Percentiles rank a stretch among this genome's conserved stretches.
Evolutionary conservation across 2,797 vertebrate genomes (phyloP).

Genomic region (Hemitrygon akajei): DNA sequence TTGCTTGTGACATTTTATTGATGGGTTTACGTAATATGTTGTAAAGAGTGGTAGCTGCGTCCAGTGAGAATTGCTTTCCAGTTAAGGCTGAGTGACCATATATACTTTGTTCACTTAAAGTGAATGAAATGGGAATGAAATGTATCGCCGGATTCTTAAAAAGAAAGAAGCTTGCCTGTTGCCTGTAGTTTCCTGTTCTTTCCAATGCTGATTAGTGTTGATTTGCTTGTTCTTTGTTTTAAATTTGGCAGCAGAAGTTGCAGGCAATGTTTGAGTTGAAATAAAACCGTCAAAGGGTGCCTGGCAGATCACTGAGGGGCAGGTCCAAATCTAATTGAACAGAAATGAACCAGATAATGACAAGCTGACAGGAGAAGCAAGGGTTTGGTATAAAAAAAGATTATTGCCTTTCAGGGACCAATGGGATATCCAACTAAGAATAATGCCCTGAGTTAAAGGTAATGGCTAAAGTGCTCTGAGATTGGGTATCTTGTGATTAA

Average conservation of each 20-base stretch:
- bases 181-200: neutral
- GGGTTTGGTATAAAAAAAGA: neutral
- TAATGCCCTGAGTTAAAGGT: neutral
- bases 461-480: neutral
- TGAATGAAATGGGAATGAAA: neutral
- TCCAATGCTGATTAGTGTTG: neutral
- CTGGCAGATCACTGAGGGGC: neutral
- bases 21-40: neutral
- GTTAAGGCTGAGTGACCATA: neutral
- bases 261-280: neutral
- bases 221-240: neutral
- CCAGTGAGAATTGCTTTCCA: neutral
- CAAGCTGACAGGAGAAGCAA: neutral
- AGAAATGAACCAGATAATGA: neutral
- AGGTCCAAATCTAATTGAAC: neutral
- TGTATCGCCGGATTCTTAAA: neutral
- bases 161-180: neutral
- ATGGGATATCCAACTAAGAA: neutral
- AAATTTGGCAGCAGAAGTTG: neutral
- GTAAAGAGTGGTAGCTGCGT: neutral
- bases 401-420: neutral
- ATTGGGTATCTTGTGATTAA: neutral
- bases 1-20: too few species aligned
- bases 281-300: neutral
- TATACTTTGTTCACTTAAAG: neutral